Evolutionary conservation across 2,888 invertebrate species (phyloP).

Genomic region (Eupithecia vulgata): DNA sequence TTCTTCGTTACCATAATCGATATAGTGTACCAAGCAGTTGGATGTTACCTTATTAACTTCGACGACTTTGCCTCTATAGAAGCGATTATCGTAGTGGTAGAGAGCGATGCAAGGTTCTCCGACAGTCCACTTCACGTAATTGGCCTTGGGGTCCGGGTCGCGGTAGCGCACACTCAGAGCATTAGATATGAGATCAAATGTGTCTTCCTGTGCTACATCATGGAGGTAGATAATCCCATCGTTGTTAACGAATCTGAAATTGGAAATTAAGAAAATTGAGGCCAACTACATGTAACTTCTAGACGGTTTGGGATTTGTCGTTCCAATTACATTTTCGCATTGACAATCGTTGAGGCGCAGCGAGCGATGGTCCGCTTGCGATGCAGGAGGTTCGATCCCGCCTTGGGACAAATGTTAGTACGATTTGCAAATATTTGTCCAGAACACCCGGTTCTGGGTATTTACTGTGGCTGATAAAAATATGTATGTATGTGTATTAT

Average conservation of each 20-base stretch:
- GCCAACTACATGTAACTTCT: background rate
- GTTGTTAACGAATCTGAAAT: constrained; percentile 70
- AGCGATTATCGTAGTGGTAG: constrained; percentile 86
- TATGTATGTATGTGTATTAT: too few species aligned
- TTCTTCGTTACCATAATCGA: constrained; percentile 94
- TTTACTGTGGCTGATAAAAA: too few species aligned
- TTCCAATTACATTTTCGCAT: background rate
- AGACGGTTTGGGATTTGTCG: background rate
- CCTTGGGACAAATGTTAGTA: too few species aligned
- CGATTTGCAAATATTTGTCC: too few species aligned
- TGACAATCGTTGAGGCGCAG: too few species aligned
- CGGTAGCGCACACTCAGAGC: constrained; percentile 78
- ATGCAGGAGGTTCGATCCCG: too few species aligned
- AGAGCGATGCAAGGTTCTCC: constrained; percentile 88
- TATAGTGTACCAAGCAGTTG: constrained; percentile 85
- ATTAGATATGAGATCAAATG: constrained; percentile 78
- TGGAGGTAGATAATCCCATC: constrained; percentile 78
- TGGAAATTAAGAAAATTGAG: background rate
- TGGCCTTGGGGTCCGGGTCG: constrained; percentile 70
- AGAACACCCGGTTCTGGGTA: too few species aligned
- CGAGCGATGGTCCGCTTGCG: too few species aligned
- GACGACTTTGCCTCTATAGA: constrained; percentile 88
- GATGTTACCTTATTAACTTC: constrained; percentile 68
- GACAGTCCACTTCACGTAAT: constrained; percentile 81
- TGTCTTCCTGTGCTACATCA: constrained; percentile 62